A percentile compares a stretch with the other conserved stretches of the same genome.
These are phyloP conservation scores for Labia minor DNA, from an alignment of 2,888 invertebrate species.

Conservation along the genomic window DNA sequence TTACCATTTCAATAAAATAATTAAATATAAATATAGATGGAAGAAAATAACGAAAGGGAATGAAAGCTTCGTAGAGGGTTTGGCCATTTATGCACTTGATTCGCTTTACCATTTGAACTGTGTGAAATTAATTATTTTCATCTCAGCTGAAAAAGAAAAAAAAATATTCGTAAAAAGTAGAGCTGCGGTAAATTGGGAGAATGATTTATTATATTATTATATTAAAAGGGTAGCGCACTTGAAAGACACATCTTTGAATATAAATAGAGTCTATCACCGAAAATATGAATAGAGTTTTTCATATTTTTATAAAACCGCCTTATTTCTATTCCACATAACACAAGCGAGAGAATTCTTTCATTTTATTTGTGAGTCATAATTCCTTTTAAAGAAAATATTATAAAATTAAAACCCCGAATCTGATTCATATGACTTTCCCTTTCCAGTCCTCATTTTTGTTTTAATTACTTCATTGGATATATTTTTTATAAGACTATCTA, in stretches of 20 bases:
- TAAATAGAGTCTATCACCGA: conserved; percentile 4
- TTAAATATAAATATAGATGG: not conserved
- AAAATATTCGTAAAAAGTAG: not conserved
- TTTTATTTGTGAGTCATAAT: too few species aligned
- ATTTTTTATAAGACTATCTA: too few species aligned
- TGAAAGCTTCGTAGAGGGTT: too few species aligned
- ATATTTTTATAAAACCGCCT: not conserved
- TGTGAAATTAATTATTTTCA: conserved; percentile 4
- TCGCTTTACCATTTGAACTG: not conserved
- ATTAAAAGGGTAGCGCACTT: not conserved
- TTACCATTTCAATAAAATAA: not conserved
- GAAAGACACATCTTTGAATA: conserved; percentile 13
- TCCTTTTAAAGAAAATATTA: too few species aligned
- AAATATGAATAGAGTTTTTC: not conserved
- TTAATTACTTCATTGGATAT: too few species aligned
- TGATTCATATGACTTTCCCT: too few species aligned
- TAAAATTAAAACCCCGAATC: too few species aligned
- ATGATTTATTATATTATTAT: conserved; percentile 13
- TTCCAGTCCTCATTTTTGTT: too few species aligned
- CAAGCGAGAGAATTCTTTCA: not conserved
- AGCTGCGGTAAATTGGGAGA: not conserved
- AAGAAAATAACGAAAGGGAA: conserved; percentile 1
- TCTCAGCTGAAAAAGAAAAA: not conserved
- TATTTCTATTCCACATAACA: not conserved
- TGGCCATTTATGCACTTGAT: not conserved